These are phyloP conservation scores for Gallinago nigripennis DNA, from an alignment of 2,797 vertebrate species.

Conservation along the genomic window DNA sequence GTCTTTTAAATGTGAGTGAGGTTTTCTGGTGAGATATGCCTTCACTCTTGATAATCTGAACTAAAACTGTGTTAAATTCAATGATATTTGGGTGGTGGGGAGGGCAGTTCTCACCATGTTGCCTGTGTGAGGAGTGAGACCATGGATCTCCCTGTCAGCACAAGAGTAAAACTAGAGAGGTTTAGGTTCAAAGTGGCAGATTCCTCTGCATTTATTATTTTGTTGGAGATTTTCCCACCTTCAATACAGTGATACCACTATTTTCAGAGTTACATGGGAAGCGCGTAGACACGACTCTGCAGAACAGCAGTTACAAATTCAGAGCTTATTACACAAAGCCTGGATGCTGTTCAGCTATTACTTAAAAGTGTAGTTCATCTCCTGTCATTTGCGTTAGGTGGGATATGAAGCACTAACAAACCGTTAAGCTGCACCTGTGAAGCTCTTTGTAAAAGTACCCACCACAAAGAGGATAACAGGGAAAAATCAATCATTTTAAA, in stretches of 20 bases:
- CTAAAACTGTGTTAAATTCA: background rate
- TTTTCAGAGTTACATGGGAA: background rate
- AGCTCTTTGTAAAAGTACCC: background rate
- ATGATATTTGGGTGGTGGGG: accelerated
- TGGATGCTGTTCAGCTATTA: background rate
- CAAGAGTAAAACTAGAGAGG: background rate
- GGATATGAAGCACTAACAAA: background rate
- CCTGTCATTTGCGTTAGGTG: background rate
- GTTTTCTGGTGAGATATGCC: background rate
- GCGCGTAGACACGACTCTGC: accelerated
- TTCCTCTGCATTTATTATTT: background rate
- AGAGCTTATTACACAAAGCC: background rate
- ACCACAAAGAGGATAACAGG: background rate
- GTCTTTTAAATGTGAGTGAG: background rate
- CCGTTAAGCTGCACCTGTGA: background rate
- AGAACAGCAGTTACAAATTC: background rate
- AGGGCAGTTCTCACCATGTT: background rate
- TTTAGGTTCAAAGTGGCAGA: background rate
- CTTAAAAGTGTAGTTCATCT: background rate
- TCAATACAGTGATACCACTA: accelerated
- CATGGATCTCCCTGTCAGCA: accelerated
- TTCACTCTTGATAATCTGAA: background rate
- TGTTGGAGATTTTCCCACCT: background rate
- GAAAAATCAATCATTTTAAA: background rate
- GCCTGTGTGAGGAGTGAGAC: background rate